A percentile compares a stretch with the other conserved stretches of the same genome.
These are phyloP conservation scores for Ramphastos sulfuratus DNA, from an alignment of 2,113 vertebrate species.

Conservation along the genomic window DNA sequence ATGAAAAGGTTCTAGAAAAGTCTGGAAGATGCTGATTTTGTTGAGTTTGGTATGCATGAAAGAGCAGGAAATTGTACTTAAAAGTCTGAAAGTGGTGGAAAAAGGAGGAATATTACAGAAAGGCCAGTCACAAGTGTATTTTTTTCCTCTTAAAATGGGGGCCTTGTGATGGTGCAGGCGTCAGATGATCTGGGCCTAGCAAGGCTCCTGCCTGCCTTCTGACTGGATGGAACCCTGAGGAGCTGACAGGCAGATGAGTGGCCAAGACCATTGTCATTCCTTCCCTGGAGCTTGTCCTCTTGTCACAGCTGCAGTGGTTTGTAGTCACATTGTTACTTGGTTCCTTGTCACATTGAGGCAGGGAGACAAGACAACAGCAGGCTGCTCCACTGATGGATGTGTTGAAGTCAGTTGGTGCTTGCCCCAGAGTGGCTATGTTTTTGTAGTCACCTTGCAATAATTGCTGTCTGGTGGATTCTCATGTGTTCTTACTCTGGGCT, in stretches of 20 bases:
- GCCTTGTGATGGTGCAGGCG: background rate
- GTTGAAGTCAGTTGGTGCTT: background rate
- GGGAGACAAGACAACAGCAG: background rate
- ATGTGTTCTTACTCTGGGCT: background rate
- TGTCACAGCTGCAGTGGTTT: background rate
- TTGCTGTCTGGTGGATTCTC: background rate
- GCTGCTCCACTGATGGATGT: fast-evolving
- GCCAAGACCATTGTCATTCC: fast-evolving
- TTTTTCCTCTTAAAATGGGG: background rate
- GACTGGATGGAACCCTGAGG: background rate
- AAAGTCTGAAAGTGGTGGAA: background rate
- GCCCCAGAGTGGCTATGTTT: fast-evolving
- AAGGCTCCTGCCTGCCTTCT: background rate
- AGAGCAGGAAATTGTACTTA: background rate
- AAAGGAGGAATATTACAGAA: background rate
- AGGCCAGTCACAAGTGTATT: fast-evolving
- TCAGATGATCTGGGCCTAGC: background rate
- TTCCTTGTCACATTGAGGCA: background rate
- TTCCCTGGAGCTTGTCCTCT: background rate
- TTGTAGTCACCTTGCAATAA: fast-evolving
- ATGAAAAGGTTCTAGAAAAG: background rate
- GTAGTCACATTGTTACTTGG: fast-evolving
- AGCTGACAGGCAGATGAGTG: background rate
- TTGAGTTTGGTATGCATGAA: background rate
- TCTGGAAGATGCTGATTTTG: background rate